phyloP scores from a whole-genome alignment of 1,140 invertebrate species.

The Heliconius melpomene region DNA sequence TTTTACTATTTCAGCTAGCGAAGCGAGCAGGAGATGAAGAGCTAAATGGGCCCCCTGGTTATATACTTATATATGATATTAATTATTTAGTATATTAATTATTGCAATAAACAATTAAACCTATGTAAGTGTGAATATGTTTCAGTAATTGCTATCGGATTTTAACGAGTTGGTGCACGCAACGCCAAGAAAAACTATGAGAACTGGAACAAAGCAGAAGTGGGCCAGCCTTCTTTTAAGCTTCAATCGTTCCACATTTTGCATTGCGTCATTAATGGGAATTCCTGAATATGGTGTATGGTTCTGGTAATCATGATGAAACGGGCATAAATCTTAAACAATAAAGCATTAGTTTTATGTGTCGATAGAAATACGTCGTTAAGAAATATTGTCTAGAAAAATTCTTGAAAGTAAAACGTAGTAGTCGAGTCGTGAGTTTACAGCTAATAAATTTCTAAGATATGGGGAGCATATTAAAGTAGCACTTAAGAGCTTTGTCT shows the following conservation, averaged over 20 bases:
- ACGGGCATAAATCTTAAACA: conserved; percentile 56
- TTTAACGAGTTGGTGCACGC: conserved; percentile 30
- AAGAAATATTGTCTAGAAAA: conserved; percentile 51
- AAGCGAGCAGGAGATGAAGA: no score
- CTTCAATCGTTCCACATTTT: conserved; percentile 49
- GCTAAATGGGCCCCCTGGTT: no score
- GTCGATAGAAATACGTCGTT: conserved; percentile 42
- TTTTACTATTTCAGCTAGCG: no score
- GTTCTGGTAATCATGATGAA: conserved; percentile 56
- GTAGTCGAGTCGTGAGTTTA: conserved; percentile 55
- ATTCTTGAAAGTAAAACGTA: conserved; percentile 51
- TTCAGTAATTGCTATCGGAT: conserved; percentile 4
- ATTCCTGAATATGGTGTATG: conserved; percentile 57
- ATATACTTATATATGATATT: no score
- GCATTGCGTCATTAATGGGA: conserved; percentile 61
- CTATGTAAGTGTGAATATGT: not conserved
- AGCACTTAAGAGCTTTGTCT: conserved; percentile 44
- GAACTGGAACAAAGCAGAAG: conserved; percentile 44
- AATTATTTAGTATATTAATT: no score
- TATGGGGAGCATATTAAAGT: conserved; percentile 51
- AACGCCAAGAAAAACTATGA: conserved; percentile 35
- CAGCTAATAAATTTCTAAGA: conserved; percentile 65
- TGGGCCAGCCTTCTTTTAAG: conserved; percentile 49
- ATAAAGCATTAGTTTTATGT: conserved; percentile 53
- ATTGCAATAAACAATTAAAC: no score